A percentile compares a stretch with the other conserved stretches of the same genome.
Evolutionary conservation across 2,113 vertebrate genomes (phyloP).

Genomic region (Crotalus viridis): DNA sequence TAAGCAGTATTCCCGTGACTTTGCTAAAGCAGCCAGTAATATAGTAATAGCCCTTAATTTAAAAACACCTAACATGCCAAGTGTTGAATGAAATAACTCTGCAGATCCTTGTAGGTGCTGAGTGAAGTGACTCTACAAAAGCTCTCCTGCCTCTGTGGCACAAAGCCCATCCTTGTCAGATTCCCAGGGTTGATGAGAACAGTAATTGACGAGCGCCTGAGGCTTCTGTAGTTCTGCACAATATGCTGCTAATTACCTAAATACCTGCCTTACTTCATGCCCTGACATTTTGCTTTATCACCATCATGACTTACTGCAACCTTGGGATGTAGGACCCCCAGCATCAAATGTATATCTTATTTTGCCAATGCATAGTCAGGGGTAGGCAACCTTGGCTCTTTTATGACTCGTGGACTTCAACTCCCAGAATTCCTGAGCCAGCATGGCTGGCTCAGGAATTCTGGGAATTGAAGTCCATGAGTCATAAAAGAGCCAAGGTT

Average conservation of each 20-base stretch:
- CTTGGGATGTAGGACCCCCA: neutral
- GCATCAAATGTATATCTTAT: neutral
- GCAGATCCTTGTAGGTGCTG: neutral
- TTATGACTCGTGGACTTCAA: too few relatives aligned
- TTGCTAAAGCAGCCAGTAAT: neutral
- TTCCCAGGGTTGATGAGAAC: neutral
- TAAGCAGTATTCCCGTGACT: neutral
- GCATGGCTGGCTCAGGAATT: too few relatives aligned
- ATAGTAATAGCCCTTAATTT: neutral
- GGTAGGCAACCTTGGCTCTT: too few relatives aligned
- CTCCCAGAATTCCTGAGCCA: too few relatives aligned
- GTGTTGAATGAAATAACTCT: neutral
- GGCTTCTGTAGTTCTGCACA: neutral
- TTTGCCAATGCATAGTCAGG: neutral
- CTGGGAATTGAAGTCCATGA: too few relatives aligned
- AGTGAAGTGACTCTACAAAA: neutral
- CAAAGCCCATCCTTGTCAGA: neutral
- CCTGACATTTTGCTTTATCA: neutral
- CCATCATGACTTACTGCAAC: neutral
- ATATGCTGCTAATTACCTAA: neutral
- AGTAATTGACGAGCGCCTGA: neutral
- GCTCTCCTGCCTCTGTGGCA: too few relatives aligned
- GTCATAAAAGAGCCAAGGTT: too few relatives aligned
- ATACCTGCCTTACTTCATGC: neutral
- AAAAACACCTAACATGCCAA: neutral